These are phyloP conservation scores for Amphiprion clarkii DNA, from an alignment of 2,797 vertebrate species.

Conservation along the genomic window DNA sequence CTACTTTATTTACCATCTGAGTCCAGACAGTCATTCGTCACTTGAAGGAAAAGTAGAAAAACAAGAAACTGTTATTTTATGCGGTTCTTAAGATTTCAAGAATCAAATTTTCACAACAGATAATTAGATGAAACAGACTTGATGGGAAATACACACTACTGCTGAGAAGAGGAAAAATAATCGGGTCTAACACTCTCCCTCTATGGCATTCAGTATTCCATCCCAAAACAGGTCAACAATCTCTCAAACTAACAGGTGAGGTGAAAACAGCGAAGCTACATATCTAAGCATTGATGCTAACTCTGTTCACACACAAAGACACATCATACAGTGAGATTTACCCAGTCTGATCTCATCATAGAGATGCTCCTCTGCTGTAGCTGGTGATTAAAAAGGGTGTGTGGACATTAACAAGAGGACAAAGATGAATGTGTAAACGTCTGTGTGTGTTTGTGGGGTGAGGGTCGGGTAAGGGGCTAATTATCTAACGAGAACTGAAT, in stretches of 20 bases:
- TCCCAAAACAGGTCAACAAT: constrained; percentile 13
- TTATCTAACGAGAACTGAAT: constrained; percentile 28
- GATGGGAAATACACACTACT: neutral
- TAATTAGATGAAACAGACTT: constrained; percentile 5
- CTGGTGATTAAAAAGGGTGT: constrained; percentile 56
- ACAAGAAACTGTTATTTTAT: constrained; percentile 15
- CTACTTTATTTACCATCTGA: constrained; percentile 60
- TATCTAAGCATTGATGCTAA: constrained; percentile 20
- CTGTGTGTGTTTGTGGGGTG: constrained; percentile 8
- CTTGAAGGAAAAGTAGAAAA: constrained; percentile 41
- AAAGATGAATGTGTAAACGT: constrained; percentile 40
- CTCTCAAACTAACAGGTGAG: constrained; percentile 19
- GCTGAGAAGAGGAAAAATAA: constrained; percentile 29
- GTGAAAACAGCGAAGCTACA: constrained; percentile 23
- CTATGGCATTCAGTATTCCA: neutral
- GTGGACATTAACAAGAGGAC: constrained; percentile 48
- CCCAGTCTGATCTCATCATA: constrained; percentile 71
- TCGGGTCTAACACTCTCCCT: constrained; percentile 12
- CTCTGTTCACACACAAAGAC: constrained; percentile 31
- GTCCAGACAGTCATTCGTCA: constrained; percentile 39
- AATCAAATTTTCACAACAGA: neutral
- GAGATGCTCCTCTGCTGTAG: constrained; percentile 59
- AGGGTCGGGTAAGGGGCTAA: neutral
- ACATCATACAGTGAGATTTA: constrained; percentile 59
- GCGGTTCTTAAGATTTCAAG: neutral